These are phyloP conservation scores for Tragelaphus imberbis DNA, from an alignment of 2,113 vertebrate species.

Conservation along the genomic window DNA sequence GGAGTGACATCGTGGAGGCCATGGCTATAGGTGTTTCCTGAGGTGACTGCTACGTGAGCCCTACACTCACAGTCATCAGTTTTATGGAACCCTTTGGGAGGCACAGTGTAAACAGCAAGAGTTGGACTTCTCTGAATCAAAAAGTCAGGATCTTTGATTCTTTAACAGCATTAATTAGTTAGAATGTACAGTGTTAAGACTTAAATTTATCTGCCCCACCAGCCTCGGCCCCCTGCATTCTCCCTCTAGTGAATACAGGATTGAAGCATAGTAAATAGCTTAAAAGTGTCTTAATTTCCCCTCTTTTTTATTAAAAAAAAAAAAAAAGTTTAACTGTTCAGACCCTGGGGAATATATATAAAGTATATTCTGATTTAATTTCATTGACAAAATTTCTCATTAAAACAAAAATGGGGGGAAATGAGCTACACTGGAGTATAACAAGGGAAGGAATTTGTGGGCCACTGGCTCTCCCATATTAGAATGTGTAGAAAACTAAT, in stretches of 20 bases:
- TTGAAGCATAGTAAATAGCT: not conserved
- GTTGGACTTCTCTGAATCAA: not conserved
- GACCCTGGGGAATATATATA: not conserved
- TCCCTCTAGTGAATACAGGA: not conserved
- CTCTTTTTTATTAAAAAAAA: not conserved
- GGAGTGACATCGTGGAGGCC: not conserved
- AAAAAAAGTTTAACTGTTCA: not conserved
- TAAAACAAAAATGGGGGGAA: not conserved
- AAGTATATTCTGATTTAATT: not conserved
- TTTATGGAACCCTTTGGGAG: not conserved
- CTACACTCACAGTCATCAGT: not conserved
- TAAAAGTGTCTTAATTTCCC: not conserved
- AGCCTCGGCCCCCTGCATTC: not conserved
- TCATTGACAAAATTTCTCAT: not conserved
- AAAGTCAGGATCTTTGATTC: not conserved
- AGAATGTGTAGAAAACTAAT: not conserved
- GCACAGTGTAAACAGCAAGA: not conserved
- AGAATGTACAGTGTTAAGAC: not conserved
- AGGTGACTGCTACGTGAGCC: not conserved
- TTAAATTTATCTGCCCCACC: not conserved
- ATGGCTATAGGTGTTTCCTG: rapidly evolving
- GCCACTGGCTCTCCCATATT: not conserved
- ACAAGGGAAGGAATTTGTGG: not conserved
- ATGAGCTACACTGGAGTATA: not conserved
- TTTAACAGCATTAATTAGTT: not conserved